A percentile compares a stretch with the other conserved stretches of the same genome.
phyloP scores from a whole-genome alignment of 2,797 vertebrate genomes.

The Eulemur albifrons region DNA sequence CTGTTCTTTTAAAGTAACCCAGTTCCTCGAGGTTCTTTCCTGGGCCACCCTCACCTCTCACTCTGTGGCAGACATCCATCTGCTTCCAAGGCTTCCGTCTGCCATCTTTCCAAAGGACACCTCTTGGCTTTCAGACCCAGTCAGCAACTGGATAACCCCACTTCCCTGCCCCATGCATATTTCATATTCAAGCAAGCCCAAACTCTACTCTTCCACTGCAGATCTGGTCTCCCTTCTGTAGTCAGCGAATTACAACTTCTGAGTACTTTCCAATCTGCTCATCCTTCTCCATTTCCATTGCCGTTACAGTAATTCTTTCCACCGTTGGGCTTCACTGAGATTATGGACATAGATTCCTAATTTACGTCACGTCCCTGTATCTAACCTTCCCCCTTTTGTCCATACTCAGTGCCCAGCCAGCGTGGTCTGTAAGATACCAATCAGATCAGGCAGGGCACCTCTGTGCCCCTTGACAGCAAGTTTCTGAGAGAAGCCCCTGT shows the following conservation, averaged over 20 bases:
- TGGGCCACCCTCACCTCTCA: neutral
- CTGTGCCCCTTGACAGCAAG: accelerated
- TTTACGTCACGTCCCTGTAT: accelerated
- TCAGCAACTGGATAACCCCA: accelerated
- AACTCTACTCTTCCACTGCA: accelerated
- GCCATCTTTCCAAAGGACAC: neutral
- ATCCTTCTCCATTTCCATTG: neutral
- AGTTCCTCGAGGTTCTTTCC: neutral
- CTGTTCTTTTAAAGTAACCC: neutral
- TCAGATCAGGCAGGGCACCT: neutral
- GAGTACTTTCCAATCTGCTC: neutral
- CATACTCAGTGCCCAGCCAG: neutral
- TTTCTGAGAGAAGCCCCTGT: neutral
- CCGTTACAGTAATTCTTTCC: accelerated
- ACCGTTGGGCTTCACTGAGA: accelerated
- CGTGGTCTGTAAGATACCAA: neutral
- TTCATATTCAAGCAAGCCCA: neutral
- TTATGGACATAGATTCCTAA: neutral
- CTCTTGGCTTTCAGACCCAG: neutral
- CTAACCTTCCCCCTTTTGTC: accelerated
- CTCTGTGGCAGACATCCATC: accelerated
- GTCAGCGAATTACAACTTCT: neutral
- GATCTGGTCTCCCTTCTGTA: accelerated
- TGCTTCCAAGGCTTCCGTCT: neutral
- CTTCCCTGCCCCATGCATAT: accelerated